Evolutionary conservation across 2,888 invertebrate genomes (phyloP).

Genomic region (Corythucha ciliata): DNA sequence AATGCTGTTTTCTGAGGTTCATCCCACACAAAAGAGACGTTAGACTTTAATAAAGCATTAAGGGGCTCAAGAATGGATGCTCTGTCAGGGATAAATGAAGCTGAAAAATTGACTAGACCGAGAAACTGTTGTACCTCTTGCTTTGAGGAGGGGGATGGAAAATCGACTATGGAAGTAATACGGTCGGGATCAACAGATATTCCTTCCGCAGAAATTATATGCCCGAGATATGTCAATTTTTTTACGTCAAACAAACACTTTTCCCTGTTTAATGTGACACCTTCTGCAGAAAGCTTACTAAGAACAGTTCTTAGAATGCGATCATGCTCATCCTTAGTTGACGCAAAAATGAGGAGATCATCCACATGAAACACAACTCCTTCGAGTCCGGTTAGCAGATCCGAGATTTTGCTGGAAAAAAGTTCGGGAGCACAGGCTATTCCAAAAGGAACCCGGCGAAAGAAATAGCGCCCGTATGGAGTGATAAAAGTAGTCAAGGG

Average conservation of each 20-base stretch:
- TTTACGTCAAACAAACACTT: no score
- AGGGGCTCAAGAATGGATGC: constrained; percentile 15
- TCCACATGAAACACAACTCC: constrained; percentile 23
- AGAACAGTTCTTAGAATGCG: constrained; percentile 4
- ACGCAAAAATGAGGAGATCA: constrained; percentile 23
- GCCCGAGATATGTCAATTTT: no score
- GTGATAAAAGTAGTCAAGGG: constrained; percentile 33
- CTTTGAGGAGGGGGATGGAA: constrained; percentile 11
- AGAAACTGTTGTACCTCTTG: constrained; percentile 23
- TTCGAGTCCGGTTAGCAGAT: constrained; percentile 26
- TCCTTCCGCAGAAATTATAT: constrained; percentile 28
- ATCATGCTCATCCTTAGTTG: constrained; percentile 19
- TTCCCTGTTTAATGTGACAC: constrained; percentile 12
- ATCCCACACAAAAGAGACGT: constrained; percentile 18
- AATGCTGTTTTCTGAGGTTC: constrained; percentile 15
- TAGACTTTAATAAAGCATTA: constrained; percentile 14
- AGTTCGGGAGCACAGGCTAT: constrained; percentile 28
- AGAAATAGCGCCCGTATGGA: constrained; percentile 33
- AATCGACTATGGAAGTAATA: constrained; percentile 24
- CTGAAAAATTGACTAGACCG: constrained; percentile 8
- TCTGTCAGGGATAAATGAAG: constrained; percentile 24
- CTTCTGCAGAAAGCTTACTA: constrained; percentile 6
- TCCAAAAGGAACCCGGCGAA: constrained; percentile 34
- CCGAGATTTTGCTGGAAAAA: constrained; percentile 25
- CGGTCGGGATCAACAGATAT: constrained; percentile 22